A percentile compares a stretch with the other conserved stretches of the same genome.
Evolutionary conservation across 92 coral and sea anemone genomes (phyloP).

Genomic region (Parazoanthus darwini): DNA sequence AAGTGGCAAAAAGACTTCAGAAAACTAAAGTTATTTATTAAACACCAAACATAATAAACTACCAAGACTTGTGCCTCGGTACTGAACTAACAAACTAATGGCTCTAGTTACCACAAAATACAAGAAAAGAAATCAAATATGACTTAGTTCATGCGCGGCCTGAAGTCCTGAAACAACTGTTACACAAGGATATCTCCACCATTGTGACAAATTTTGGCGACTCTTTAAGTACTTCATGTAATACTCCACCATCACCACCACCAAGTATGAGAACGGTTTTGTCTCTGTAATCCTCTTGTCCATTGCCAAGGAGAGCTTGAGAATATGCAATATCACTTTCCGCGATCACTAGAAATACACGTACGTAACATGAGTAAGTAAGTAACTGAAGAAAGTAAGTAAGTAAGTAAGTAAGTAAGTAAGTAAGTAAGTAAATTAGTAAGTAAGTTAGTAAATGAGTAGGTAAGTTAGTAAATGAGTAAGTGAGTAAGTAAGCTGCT

Average conservation of each 20-base stretch:
- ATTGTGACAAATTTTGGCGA: conserved; percentile 68
- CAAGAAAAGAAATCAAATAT: background rate
- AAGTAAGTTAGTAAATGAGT: too few relatives aligned
- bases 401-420: too few relatives aligned
- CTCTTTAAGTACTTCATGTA: conserved; percentile 72
- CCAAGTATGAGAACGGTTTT: conserved; percentile 71
- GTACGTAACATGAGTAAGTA: too few relatives aligned
- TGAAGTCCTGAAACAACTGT: background rate
- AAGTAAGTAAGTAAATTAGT: too few relatives aligned
- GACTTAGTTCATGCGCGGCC: background rate
- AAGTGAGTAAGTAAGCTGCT: too few relatives aligned
- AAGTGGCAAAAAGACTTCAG: too few relatives aligned
- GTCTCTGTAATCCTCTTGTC: conserved; percentile 61
- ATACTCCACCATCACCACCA: conserved; percentile 80
- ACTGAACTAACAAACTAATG: background rate
- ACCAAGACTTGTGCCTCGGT: too few relatives aligned
- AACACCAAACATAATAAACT: too few relatives aligned
- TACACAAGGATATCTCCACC: conserved; percentile 76
- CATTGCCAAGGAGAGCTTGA: conserved; percentile 68
- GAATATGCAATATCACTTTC: conserved; percentile 76
- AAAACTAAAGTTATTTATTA: too few relatives aligned
- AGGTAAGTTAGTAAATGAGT: too few relatives aligned
- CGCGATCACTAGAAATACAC: conserved; percentile 60
- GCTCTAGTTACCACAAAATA: background rate
- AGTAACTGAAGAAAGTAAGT: too few relatives aligned